Evolutionary conservation across 2,797 vertebrate species (phyloP).

Genomic region (Lemur catta): DNA sequence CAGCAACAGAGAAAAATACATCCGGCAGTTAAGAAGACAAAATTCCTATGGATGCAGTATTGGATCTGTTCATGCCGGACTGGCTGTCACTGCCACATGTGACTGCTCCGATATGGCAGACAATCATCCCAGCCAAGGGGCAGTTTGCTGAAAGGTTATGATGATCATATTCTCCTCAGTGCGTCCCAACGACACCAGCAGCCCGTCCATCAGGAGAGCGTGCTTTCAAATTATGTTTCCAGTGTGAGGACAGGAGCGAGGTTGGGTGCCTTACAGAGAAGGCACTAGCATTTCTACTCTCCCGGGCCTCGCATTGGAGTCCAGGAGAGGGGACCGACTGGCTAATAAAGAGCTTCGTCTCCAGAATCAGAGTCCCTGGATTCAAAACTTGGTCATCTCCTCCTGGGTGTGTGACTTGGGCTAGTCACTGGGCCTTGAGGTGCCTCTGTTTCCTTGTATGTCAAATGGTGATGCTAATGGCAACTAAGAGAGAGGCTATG

Average conservation of each 20-base stretch:
- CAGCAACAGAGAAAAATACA: background rate
- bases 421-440: background rate
- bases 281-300: accelerated
- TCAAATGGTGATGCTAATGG: background rate
- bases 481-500: background rate
- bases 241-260: background rate
- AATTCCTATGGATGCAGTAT: background rate
- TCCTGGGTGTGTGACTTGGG: background rate
- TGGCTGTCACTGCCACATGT: background rate
- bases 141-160: background rate
- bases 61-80: background rate
- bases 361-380: background rate
- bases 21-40: background rate
- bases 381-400: background rate
- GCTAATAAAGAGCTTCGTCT: background rate
- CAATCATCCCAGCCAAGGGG: background rate
- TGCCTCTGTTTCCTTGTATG: background rate
- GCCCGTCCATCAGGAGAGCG: accelerated
- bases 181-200: background rate
- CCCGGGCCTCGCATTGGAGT: accelerated
- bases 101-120: background rate
- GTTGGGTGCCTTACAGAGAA: background rate
- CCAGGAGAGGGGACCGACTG: accelerated
- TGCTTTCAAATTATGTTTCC: background rate
- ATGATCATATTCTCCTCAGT: background rate